Evolutionary conservation across 2,113 vertebrate species (phyloP), one percentile per base, ranked within the genome.

Genomic region (Hippocampus zosterae): DNA sequence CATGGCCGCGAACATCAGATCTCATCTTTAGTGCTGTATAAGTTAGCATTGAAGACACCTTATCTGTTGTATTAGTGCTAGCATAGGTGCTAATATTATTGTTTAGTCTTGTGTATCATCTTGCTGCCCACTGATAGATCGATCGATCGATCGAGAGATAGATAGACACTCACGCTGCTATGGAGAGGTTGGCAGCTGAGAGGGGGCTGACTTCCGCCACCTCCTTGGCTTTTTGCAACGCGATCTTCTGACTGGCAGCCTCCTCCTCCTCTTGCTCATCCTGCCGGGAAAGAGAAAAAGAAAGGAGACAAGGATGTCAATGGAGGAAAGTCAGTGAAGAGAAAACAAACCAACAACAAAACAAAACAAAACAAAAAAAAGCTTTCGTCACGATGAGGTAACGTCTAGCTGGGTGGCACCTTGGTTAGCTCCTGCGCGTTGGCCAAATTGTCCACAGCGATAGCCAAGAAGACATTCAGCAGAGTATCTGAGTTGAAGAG

Each of bases 141-240:
- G 33, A 33, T 6, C 5, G 8, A 42, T 42, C 2, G 8, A 42
- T 44, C 12, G 9, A 44, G 12, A 12, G 9, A 44, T 12, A 44
- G 41, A 25, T 46, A 12, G n/a, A 55, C 77, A 96, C 96, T 96
- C 88, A 98, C 96, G 94, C 90, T 83, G 93, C 93, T 59, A 97
- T 95, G 40, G 96, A 95, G 87, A 98, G 92, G 90, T 94, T 98
- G 88, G 96, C 93, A 0, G 95, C 95, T 0, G 96, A 97, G 81
- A 97, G 87, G 0, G 96, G 96, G 87, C 96, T 98, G 84, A 98
- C 96, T 93, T 98, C 96, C 0, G 96, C 95, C 81, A 98, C 95
- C 89, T 98, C 96, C 90, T 98, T 98, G 27, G 95, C 96, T 83
- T 98, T 98, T 92, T 98, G 95, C 69, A 98, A 91, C 3, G 96